Evolutionary conservation across 2,797 vertebrate genomes (phyloP).

Genomic region (Coregonus ussuriensis): DNA sequence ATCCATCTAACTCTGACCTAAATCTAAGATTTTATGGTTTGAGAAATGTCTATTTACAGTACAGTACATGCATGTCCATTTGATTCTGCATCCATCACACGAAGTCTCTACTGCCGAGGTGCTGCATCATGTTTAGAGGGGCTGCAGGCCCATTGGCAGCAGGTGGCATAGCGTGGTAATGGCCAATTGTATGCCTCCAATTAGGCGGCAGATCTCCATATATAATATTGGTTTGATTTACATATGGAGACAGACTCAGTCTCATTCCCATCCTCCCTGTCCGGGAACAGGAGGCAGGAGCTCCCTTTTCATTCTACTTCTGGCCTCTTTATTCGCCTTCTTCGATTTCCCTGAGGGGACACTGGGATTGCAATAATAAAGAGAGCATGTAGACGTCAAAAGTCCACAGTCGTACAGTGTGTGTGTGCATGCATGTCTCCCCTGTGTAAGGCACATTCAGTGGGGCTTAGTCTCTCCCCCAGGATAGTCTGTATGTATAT

Average conservation of each 20-base stretch:
- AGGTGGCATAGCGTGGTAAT: slow-evolving; percentile 54
- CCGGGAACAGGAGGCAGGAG: background rate
- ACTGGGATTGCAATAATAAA: slow-evolving; percentile 6
- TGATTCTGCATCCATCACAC: background rate
- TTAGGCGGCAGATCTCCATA: slow-evolving; percentile 11
- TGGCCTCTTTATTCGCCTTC: background rate
- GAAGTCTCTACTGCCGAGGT: slow-evolving; percentile 4
- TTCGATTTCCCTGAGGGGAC: background rate
- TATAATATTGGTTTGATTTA: slow-evolving; percentile 55
- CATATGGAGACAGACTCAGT: slow-evolving; percentile 37
- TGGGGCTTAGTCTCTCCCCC: slow-evolving; percentile 50
- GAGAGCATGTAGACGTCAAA: slow-evolving; percentile 40
- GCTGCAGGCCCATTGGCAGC: slow-evolving; percentile 24
- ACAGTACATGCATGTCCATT: background rate
- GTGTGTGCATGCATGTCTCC: slow-evolving; percentile 19
- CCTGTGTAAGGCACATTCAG: slow-evolving; percentile 41
- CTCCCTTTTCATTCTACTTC: slow-evolving; percentile 6
- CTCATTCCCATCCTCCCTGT: slow-evolving; percentile 18
- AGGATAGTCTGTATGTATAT: slow-evolving; percentile 54
- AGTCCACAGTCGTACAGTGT: slow-evolving; percentile 23
- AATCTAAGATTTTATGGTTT: background rate
- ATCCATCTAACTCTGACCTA: too few species aligned
- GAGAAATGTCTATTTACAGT: background rate
- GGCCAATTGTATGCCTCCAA: slow-evolving; percentile 8
- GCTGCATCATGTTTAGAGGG: slow-evolving; percentile 10